Base-by-base conservation (phyloP, 2,888 invertebrate species). In the Microctonus aethiopoides region DNA sequence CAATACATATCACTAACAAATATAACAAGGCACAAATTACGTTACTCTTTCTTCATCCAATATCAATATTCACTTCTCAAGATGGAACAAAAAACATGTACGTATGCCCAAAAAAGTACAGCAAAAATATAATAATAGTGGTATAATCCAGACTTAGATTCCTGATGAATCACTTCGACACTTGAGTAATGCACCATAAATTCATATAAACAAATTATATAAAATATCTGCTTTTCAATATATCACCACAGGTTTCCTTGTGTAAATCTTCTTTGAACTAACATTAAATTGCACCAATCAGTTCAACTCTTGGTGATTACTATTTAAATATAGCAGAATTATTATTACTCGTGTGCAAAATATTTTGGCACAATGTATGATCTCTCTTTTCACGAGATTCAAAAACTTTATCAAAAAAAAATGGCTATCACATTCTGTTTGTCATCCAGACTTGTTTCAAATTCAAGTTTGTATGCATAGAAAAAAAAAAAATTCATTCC, bases 11-110 rank as follows among this genome's bases (percentile, higher is more conserved):
- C 57, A 41, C 29, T 26, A 57, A 66, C 39, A 66, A 54, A 54
- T 6, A 46, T 46, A 66, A 57, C 72, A 78, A 78, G 73, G 72
- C 72, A 78, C 76, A 32, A 66, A 66, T 57, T 24, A 39, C 29
- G 41, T 13, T 56, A 2, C 26, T 22, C 34, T 20, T 13, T n/a
- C 11, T 22, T 1, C 22, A 54, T 54, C 1, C 16, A 46, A 4
- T 7, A 29, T 29, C 7, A 29, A n/a, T 5, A 39, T 13, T 39
- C n/a, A n/a, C 13, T 9, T n/a, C 9, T 16, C 7, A 1, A 1
- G 24, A 54, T 54, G 24, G 13, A 54, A 26, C 26, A 2, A 10
- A 22, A 54, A 4, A 24, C 10, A n/a, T n/a, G n/a, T 26, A 13
- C 24, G 26, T 26, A 13, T 24, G 26, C 11, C 13, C 10, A 22